Percentiles rank a stretch among this genome's conserved stretches.
These are phyloP conservation scores for Pangasius macronema DNA, from an alignment of 2,797 vertebrate genomes.

Conservation along the genomic window DNA sequence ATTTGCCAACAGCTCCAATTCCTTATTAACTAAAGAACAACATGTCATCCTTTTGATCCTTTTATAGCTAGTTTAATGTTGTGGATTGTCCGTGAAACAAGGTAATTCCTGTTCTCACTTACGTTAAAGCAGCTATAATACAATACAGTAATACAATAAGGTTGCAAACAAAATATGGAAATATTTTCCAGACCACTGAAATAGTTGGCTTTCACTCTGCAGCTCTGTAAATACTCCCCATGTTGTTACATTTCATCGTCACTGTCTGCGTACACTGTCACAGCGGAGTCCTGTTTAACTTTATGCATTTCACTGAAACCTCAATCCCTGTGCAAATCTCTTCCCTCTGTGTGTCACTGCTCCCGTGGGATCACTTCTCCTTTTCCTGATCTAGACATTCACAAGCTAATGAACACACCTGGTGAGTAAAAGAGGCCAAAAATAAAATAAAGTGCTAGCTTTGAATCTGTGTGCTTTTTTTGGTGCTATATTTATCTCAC, in stretches of 20 bases:
- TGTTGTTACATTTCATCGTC: not conserved
- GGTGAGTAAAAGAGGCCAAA: slow-evolving; percentile 15
- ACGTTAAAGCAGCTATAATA: not conserved
- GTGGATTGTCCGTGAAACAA: not conserved
- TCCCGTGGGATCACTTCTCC: slow-evolving; percentile 7
- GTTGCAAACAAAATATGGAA: not conserved
- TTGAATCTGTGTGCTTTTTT: not conserved
- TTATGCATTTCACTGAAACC: not conserved
- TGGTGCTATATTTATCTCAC: slow-evolving; percentile 48
- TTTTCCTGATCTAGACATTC: slow-evolving; percentile 21
- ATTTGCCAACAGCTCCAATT: not conserved
- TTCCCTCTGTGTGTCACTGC: not conserved
- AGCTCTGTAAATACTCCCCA: not conserved
- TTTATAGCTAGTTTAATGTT: not conserved
- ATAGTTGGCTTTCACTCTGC: not conserved
- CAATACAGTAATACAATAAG: no score
- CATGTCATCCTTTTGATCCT: not conserved
- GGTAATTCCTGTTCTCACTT: not conserved
- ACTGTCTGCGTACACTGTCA: not conserved
- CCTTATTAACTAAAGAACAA: not conserved
- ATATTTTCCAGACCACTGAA: not conserved
- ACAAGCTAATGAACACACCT: slow-evolving; percentile 28
- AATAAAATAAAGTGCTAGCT: not conserved
- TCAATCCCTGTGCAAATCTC: not conserved
- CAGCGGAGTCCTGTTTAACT: not conserved